Evolutionary conservation across 2,888 invertebrate species (phyloP).

Genomic region (Plemyria rubiginata): DNA sequence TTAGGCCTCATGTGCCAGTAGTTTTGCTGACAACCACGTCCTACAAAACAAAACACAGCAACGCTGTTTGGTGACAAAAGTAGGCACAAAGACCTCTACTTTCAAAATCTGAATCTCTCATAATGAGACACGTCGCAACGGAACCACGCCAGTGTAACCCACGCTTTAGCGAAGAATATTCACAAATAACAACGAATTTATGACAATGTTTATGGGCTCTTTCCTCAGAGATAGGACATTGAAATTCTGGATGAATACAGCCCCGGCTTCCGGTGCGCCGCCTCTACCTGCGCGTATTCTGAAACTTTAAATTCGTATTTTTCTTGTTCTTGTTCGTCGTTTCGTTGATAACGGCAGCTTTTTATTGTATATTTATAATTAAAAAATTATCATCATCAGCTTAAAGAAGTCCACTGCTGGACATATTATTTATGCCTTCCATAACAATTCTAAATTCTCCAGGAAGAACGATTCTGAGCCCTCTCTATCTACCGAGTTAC

Average conservation of each 20-base stretch:
- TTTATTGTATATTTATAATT: neutral
- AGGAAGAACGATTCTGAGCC: too few species aligned
- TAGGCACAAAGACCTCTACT: too few species aligned
- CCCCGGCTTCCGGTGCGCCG: conserved; percentile 49
- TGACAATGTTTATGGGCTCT: conserved; percentile 69
- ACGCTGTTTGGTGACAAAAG: too few species aligned
- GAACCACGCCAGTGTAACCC: neutral
- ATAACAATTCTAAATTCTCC: too few species aligned
- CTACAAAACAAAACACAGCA: too few species aligned
- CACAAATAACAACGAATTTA: conserved; percentile 75
- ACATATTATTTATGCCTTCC: too few species aligned
- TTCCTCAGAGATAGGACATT: conserved; percentile 73
- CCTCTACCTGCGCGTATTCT: conserved; percentile 47
- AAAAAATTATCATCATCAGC: too few species aligned
- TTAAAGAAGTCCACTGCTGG: neutral
- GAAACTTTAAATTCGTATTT: conserved; percentile 16
- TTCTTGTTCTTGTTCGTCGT: neutral
- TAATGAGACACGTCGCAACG: neutral
- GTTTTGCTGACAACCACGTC: too few species aligned
- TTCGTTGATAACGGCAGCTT: neutral
- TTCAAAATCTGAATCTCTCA: too few species aligned
- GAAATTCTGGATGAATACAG: conserved; percentile 71
- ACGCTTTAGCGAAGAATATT: conserved; percentile 49
- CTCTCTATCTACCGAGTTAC: too few species aligned
- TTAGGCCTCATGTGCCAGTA: too few species aligned